phyloP scores from a whole-genome alignment of 1,140 invertebrate species.

The Linepithema humile region DNA sequence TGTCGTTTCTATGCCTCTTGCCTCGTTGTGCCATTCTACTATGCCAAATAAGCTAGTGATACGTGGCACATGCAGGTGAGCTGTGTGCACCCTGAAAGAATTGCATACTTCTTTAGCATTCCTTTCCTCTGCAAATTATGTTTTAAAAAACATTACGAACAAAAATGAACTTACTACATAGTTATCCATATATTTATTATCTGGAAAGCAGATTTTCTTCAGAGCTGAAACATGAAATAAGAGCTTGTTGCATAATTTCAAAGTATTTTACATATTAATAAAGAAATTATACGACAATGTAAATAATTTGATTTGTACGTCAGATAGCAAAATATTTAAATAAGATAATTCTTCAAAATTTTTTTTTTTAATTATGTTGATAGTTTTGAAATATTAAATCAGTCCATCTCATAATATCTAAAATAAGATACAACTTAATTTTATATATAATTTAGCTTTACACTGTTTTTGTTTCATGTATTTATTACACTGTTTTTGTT shows the following conservation, averaged over 20 bases:
- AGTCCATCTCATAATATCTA: neutral
- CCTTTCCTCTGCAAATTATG: neutral
- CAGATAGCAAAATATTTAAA: neutral
- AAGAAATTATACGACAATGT: neutral
- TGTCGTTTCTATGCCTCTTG: slow-evolving; percentile 88
- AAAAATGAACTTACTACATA: slow-evolving; percentile 82
- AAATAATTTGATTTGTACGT: neutral
- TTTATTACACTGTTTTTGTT: neutral
- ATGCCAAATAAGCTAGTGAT: slow-evolving; percentile 82
- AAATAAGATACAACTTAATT: too few species aligned
- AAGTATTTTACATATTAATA: slow-evolving; percentile 3
- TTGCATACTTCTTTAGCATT: neutral
- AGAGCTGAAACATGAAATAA: slow-evolving; percentile 78
- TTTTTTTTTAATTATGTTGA: neutral
- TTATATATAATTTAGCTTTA: too few species aligned
- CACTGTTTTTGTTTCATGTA: too few species aligned
- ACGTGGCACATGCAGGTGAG: slow-evolving; percentile 82
- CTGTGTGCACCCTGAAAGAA: slow-evolving; percentile 79
- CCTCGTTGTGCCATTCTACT: slow-evolving; percentile 89
- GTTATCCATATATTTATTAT: slow-evolving; percentile 83
- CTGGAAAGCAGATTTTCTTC: slow-evolving; percentile 75
- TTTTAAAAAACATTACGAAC: neutral
- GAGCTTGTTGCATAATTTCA: neutral
- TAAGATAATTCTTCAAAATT: neutral
- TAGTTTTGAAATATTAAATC: neutral